Percentiles rank a stretch among this genome's conserved stretches.
These are phyloP conservation scores for Pelmatolapia mariae DNA, from an alignment of 2,113 vertebrate genomes.

Conservation along the genomic window DNA sequence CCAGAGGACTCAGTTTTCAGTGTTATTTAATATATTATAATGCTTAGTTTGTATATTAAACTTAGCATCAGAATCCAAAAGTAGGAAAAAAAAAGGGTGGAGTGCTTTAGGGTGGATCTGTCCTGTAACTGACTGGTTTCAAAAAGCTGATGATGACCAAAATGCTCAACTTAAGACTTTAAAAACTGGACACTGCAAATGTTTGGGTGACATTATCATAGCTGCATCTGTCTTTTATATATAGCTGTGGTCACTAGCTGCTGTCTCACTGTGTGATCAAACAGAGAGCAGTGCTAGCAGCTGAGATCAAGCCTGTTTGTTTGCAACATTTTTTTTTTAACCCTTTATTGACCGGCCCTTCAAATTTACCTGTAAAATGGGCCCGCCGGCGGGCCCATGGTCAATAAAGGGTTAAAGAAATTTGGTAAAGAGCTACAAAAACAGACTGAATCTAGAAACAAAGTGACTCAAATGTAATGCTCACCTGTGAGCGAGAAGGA, in stretches of 20 bases:
- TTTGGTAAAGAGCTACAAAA: not conserved
- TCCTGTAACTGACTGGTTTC: not conserved
- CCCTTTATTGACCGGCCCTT: no score
- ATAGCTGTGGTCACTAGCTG: accelerated
- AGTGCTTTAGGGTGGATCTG: not conserved
- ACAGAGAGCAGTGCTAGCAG: not conserved
- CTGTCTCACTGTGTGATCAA: not conserved
- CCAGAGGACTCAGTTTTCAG: not conserved
- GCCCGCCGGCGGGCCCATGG: no score
- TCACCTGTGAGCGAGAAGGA: not conserved
- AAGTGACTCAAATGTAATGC: not conserved
- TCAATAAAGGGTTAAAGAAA: no score
- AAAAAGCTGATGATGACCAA: not conserved
- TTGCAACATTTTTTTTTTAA: not conserved
- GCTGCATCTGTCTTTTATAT: accelerated
- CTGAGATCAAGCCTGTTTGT: accelerated
- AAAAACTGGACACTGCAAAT: not conserved
- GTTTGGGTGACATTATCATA: not conserved
- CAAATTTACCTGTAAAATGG: no score
- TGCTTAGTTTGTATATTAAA: not conserved
- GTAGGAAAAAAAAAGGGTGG: not conserved
- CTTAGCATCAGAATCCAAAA: not conserved
- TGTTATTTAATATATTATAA: not conserved
- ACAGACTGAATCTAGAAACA: not conserved
- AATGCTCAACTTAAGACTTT: not conserved